A percentile compares a stretch with the other conserved stretches of the same genome.
Conservation (phyloP, 2,113 vertebrate species). For the Apistogramma diplotaenia region DNA sequence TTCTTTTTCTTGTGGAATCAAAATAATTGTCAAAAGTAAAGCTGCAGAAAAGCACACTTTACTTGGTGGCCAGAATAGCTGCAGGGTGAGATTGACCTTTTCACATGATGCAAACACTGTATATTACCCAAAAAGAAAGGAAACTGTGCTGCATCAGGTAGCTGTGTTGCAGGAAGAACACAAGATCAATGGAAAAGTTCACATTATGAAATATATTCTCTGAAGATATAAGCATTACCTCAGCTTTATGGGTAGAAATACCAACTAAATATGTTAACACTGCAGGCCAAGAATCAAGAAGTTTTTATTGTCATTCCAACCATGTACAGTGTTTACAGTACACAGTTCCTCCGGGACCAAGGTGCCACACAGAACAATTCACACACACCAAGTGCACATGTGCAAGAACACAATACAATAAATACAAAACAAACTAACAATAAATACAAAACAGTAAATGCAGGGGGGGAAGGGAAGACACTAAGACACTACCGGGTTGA, state of each 20-base stretch:
- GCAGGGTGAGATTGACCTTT: not conserved
- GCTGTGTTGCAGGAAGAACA: not conserved
- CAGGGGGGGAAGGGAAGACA: no score
- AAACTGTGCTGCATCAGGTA: not conserved
- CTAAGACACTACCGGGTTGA: no score
- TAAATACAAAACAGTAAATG: no score
- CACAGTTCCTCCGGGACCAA: no score
- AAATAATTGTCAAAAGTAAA: not conserved
- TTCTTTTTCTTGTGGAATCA: not conserved
- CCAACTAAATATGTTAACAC: not conserved
- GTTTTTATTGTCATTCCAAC: no score
- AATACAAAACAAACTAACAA: no score
- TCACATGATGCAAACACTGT: not conserved
- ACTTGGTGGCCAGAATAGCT: no score
- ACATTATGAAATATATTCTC: not conserved
- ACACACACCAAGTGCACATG: no score
- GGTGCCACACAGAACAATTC: no score
- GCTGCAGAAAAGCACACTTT: not conserved
- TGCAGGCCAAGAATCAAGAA: no score
- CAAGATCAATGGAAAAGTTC: not conserved
- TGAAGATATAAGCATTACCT: not conserved
- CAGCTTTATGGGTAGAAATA: not conserved
- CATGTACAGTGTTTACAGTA: no score
- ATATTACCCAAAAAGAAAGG: not conserved
- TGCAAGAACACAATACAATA: no score